Conservation (phyloP, 2,888 invertebrate species). For the Tipula confusa region DNA sequence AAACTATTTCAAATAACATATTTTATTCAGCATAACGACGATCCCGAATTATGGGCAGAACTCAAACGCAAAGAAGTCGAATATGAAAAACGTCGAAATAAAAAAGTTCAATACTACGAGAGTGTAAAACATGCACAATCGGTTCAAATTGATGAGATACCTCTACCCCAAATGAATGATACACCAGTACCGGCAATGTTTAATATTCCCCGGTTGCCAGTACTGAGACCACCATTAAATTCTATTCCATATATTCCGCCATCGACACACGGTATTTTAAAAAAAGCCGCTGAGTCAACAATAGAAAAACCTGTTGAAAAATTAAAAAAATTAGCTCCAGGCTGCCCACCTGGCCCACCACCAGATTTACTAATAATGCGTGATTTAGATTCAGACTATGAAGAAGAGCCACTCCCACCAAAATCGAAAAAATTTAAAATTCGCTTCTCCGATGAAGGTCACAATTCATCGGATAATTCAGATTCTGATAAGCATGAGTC, state of each 20-base stretch:
- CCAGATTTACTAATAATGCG: conserved; percentile 65
- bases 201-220: conserved; percentile 46
- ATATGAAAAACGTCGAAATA: conserved; percentile 82
- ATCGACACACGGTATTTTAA: conserved; percentile 66
- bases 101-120: conserved; percentile 88
- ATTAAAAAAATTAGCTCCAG: conserved; percentile 65
- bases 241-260: conserved; percentile 52
- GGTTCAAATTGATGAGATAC: conserved; percentile 93
- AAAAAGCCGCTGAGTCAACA: conserved; percentile 61
- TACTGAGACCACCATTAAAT: conserved; percentile 42
- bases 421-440: conserved; percentile 52
- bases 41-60: conserved; percentile 89
- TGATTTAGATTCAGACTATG: conserved; percentile 53
- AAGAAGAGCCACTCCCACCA: conserved; percentile 46
- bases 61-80: conserved; percentile 86
- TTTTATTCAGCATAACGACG: conserved; percentile 78
- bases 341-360: conserved; percentile 82
- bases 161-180: conserved; percentile 60
- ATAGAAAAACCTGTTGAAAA: conserved; percentile 41
- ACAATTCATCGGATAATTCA: conserved; percentile 37
- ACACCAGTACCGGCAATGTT: conserved; percentile 49
- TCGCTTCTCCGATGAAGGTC: conserved; percentile 61
- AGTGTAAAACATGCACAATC: conserved; percentile 94
- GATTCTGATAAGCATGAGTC: conserved; percentile 35
- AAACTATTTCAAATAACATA: conserved; percentile 29